Base-by-base conservation (phyloP, 2,797 vertebrate genomes). In the Falco rusticolus region DNA sequence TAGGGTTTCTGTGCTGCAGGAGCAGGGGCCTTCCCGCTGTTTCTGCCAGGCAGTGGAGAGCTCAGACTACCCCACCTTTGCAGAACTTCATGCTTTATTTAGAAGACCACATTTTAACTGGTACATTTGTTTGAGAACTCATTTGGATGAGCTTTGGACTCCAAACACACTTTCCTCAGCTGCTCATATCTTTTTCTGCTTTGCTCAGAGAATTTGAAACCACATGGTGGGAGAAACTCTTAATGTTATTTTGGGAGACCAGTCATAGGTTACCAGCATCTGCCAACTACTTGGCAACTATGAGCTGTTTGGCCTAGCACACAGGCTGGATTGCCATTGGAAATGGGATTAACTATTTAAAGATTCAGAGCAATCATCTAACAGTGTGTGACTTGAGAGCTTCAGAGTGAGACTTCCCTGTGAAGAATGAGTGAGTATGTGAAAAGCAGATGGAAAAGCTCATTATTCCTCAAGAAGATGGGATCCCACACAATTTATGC, bases 171-270 rank as follows among this genome's bases (percentile, higher is more conserved):
- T 47, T 77, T 64, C 7, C 21, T 76, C 19, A 54, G 19, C 21
- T 41, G 33, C 39, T 69, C 8, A 1, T n/a, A 13, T n/a, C 39
- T 63, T 39, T 33, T 50, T 51, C 54, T 83, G 39, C 63, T 87
- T 89, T 69, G 19, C 20, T 6, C 31, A 48, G 48, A 71, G 45
- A 50, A 28, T 53, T 19, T 71, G 31, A 74, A 75, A 50, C 77
- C 43, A 56, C 0, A 1, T 12, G 25, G 21, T 68, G 48, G 9
- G n/a, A 77, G 14, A 0, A 3, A 50, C 16, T n/a, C 9, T 26
- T 77, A 34, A 28, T 45, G 45, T 59, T 69, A 50, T 77, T 94
- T 81, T 60, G 33, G 45, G 69, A 87, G 10, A 39, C 39, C 26
- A 28, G n/a, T 61, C n/a, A 25, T 5, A 75, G 51, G 48, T 66